Base-by-base conservation (phyloP, 2,797 vertebrate genomes). In the Furcifer pardalis region DNA sequence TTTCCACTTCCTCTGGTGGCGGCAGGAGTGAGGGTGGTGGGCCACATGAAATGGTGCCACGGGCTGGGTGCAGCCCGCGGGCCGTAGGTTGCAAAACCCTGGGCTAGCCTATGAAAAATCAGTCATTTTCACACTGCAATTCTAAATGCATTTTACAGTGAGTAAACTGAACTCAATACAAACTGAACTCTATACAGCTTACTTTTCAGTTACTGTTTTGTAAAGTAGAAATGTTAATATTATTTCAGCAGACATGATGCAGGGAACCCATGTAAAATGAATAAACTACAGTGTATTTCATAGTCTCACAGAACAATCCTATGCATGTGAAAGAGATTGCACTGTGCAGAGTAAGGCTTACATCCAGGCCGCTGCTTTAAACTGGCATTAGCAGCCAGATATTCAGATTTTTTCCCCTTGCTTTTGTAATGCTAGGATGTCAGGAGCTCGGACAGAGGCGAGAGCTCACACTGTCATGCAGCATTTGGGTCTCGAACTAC, bases 391-490 rank as follows among this genome's bases (percentile, higher is more conserved):
- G 72, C 68, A 63, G 7, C 32, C 60, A 68, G 25, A 44, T 23
- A n/a, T 81, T 85, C 66, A 66, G 37, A n/a, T 56, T 42, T 25
- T 56, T 69, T n/a, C n/a, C n/a, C n/a, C n/a, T n/a, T n/a, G n/a
- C n/a, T n/a, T n/a, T n/a, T n/a, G n/a, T n/a, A n/a, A n/a, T n/a
- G n/a, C n/a, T n/a, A n/a, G n/a, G n/a, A n/a, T n/a, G n/a, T n/a
- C n/a, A n/a, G n/a, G n/a, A n/a, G n/a, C n/a, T n/a, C n/a, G n/a
- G n/a, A n/a, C n/a, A n/a, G n/a, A n/a, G n/a, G n/a, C n/a, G n/a
- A n/a, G n/a, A n/a, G n/a, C n/a, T n/a, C n/a, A n/a, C n/a, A n/a
- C n/a, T n/a, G n/a, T n/a, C n/a, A n/a, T n/a, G n/a, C n/a, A n/a
- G n/a, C n/a, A n/a, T n/a, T n/a, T n/a, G n/a, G n/a, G n/a, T n/a